Evolutionary conservation across 2,113 vertebrate genomes (phyloP).

Genomic region (Ascaphus truei): DNA sequence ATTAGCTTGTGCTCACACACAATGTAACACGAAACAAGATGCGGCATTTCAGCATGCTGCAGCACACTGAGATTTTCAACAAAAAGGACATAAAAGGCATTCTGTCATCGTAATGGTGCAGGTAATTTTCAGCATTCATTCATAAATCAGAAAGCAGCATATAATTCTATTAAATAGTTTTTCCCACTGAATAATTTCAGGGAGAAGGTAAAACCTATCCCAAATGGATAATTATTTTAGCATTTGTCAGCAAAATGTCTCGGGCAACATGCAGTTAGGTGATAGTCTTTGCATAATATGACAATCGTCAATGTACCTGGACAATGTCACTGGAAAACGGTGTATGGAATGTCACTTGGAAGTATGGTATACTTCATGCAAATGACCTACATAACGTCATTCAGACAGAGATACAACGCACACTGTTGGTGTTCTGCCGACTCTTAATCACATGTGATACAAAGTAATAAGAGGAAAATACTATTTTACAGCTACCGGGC

Average conservation of each 20-base stretch:
- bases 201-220: constrained; percentile 66
- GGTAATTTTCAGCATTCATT: constrained; percentile 45
- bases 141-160: constrained; percentile 43
- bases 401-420: not conserved
- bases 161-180: constrained; percentile 63
- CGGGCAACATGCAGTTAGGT: constrained; percentile 65
- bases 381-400: not conserved
- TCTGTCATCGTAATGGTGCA: constrained; percentile 44
- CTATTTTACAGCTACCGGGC: not conserved
- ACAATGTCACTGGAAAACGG: constrained; percentile 29
- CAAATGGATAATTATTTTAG: constrained; percentile 63
- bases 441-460: not conserved
- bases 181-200: constrained; percentile 61
- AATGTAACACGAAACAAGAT: constrained; percentile 10
- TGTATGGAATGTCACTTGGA: constrained; percentile 1
- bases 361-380: not conserved
- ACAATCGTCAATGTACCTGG: constrained; percentile 28
- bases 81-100: constrained; percentile 33
- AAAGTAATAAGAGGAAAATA: not conserved
- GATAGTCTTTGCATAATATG: constrained; percentile 43
- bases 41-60: constrained; percentile 17
- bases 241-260: constrained; percentile 68
- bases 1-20: not conserved
- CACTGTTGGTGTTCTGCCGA: not conserved
- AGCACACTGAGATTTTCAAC: constrained; percentile 31